Evolutionary conservation across 30 jellyfish, hydroid and myxozoan species (phyloP), one percentile per base, ranked within the genome.

Genomic region (Cassiopea andromeda): DNA sequence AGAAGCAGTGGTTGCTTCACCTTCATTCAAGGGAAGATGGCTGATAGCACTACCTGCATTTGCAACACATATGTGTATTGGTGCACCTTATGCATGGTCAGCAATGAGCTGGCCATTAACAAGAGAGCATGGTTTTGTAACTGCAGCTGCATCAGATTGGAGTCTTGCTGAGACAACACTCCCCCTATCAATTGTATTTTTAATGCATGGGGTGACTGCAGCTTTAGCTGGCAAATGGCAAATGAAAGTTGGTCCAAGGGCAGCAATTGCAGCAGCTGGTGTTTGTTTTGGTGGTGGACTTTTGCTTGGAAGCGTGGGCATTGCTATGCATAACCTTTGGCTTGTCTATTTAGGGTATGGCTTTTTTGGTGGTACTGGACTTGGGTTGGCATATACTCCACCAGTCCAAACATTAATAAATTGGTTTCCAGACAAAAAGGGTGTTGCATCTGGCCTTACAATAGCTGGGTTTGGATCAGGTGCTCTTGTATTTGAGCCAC

Each of bases 81-180:
- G 94, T 3, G 90, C 94, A 47, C 94, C 94, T 5, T 87, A 87
- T 69, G 94, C 94, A 2, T 87, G 94, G 94, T 87, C 94, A 5
- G 94, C 94, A 77, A 87, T 87, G 94, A 87, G 94, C 44, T 87
- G 94, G 94, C 94, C 94, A 9, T 59, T 87, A 16, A 87, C 94
- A 27, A 81, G 94, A 5, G 94, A 87, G 44, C 18, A 64, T 69
- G 94, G 94, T 1, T 87, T 87, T 87, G 94, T 87, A 44, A 87
- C 94, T 19, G 50, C 94, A 48, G 94, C 94, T 47, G 94, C 94
- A 0, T 87, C 94, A 2, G 94, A 87, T 74, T 87, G 94, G 94
- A 50, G 90, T 10, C 86, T 87, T 9, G 94, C 94, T 44, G 94
- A 87, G 50, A 87, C 94, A 38, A 87, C 94, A 10, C 90, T 87